Evolutionary conservation across 2,888 invertebrate species (phyloP).

Genomic region (Strigamia crassipes): DNA sequence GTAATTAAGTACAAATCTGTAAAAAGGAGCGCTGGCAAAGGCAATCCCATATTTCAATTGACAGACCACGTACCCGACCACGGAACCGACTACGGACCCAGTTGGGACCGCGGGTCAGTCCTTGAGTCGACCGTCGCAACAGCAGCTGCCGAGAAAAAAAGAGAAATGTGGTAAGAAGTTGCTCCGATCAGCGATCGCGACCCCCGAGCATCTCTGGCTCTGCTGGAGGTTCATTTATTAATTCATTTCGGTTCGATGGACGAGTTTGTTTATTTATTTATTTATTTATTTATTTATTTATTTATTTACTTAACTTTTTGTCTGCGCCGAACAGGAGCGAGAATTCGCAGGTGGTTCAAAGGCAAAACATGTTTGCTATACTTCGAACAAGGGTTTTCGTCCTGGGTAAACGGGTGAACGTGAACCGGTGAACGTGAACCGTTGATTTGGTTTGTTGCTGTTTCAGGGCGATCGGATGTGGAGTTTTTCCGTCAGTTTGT

Average conservation of each 20-base stretch:
- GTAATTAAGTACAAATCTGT: background rate
- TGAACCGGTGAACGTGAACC: no score
- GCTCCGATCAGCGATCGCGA: no score
- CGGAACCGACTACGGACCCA: no score
- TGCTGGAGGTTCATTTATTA: background rate
- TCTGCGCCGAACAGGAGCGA: background rate
- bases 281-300: no score
- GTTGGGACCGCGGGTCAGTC: no score
- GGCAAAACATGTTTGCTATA: slow-evolving; percentile 54
- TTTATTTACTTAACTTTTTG: no score
- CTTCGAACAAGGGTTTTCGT: slow-evolving; percentile 58
- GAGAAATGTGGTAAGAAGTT: background rate
- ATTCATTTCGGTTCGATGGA: background rate
- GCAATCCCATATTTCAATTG: background rate
- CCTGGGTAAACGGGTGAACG: no score
- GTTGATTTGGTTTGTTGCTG: background rate
- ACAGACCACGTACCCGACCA: no score
- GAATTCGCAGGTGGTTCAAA: background rate
- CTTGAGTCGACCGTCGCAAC: background rate
- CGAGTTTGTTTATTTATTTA: no score
- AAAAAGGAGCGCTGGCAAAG: background rate
- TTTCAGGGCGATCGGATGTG: slow-evolving; percentile 64
- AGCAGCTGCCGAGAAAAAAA: background rate
- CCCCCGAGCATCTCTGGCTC: background rate
- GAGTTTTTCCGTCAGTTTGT: slow-evolving; percentile 63